These are phyloP conservation scores for Brachypalpus laphriformis DNA, from an alignment of 2,888 invertebrate genomes.

Conservation along the genomic window DNA sequence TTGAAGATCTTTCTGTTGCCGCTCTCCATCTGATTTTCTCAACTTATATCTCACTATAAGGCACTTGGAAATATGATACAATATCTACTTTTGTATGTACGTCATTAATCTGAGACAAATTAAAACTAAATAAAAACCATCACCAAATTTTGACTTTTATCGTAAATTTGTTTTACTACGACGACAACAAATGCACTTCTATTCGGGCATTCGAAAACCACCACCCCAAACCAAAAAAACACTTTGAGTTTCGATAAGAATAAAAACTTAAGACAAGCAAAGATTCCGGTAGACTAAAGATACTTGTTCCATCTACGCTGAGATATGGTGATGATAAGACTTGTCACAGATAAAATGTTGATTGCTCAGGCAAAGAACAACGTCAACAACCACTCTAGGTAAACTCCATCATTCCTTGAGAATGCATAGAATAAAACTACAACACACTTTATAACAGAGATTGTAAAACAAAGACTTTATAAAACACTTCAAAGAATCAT, in stretches of 20 bases:
- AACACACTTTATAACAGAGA: neutral
- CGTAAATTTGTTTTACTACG: neutral
- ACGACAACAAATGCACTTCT: neutral
- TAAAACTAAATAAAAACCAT: neutral
- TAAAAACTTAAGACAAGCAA: neutral
- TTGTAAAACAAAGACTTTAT: slow-evolving; percentile 7
- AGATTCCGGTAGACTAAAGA: neutral
- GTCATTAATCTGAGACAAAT: neutral
- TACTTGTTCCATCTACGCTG: neutral
- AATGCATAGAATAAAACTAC: neutral
- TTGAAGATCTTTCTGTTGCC: neutral
- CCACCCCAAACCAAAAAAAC: neutral
- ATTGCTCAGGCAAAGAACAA: slow-evolving; percentile 29
- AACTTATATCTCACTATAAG: neutral
- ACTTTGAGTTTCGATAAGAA: slow-evolving; percentile 15
- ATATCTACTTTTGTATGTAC: neutral
- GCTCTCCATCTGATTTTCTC: neutral
- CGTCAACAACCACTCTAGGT: neutral
- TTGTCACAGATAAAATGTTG: slow-evolving; percentile 26
- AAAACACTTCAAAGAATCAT: slow-evolving; percentile 2
- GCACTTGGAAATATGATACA: neutral
- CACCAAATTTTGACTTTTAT: neutral
- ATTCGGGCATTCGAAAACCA: neutral
- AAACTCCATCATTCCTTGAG: neutral
- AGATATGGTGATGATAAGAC: slow-evolving; percentile 42